Evolutionary conservation across 2,797 vertebrate species (phyloP), one percentile per base, ranked within the genome.

Genomic region (Atherinosoma microstoma): DNA sequence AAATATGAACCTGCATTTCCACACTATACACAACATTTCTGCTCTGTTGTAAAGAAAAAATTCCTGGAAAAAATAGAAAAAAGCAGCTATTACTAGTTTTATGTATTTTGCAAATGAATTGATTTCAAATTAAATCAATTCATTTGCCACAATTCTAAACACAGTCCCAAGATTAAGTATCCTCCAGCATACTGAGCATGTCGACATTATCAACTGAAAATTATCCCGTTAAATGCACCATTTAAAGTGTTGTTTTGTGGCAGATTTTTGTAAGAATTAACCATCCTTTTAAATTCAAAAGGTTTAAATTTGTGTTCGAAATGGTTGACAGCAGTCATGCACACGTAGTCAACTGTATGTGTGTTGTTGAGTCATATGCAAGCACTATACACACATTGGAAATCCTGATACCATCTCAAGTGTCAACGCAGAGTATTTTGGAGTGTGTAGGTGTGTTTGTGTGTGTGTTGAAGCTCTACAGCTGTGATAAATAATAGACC

Each of bases 401-500:
- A 72, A 65, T 58, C 58, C 22, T 65, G 16, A 78, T 27, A 16
- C 64, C n/a, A 24, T 18, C 34, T 16, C n/a, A 60, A n/a, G 64
- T 45, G 30, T 15, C 34, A n/a, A 11, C 58, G 67, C 51, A 51
- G 36, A 62, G 40, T 73, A 29, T 30, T 70, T 35, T 64, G 20
- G 60, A 38, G 67, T 51, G 61, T 66, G 27, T 24, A 58, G 53
- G 12, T 67, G 51, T 29, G n/a, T 76, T 61, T 66, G 27, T 27
- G 60, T 57, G 15, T 42, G 40, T 65, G 51, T 32, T 76, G 72
- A 80, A 70, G 16, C 67, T 77, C 45, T n/a, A 15, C 70, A 80
- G 77, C 57, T 86, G 65, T 83, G 72, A 90, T 89, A 61, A 81
- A 89, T 86, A 83, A 89, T 84, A 80, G 47, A 90, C 70, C 65